Conservation (phyloP, 2,888 invertebrate genomes). For the Ophion obscuratus region DNA sequence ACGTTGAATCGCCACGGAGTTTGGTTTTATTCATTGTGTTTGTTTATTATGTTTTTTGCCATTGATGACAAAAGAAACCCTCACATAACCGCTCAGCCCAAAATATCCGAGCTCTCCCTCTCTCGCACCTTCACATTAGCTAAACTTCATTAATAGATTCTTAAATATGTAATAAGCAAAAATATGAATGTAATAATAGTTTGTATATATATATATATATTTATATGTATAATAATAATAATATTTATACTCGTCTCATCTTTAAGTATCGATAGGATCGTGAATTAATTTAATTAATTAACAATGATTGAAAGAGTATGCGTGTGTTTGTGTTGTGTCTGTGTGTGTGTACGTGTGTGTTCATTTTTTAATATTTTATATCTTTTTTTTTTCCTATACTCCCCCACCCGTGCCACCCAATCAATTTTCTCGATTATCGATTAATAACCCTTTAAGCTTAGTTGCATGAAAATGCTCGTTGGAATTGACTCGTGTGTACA, state of each 20-base stretch:
- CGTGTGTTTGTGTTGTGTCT: background rate
- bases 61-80: slow-evolving; percentile 64
- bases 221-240: background rate
- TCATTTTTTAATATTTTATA: slow-evolving; percentile 56
- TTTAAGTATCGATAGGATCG: slow-evolving; percentile 81
- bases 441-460: slow-evolving; percentile 82
- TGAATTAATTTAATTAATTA: slow-evolving; percentile 79
- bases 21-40: slow-evolving; percentile 17
- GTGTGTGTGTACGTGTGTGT: slow-evolving; percentile 47
- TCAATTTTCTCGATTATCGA: slow-evolving; percentile 68
- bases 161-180: slow-evolving; percentile 83
- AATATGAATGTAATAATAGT: slow-evolving; percentile 83
- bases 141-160: slow-evolving; percentile 79
- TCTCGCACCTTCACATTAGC: slow-evolving; percentile 72
- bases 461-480: slow-evolving; percentile 84
- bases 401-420: background rate
- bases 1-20: slow-evolving; percentile 67
- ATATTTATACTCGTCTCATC: slow-evolving; percentile 74
- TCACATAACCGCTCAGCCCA: slow-evolving; percentile 62
- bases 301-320: slow-evolving; percentile 82
- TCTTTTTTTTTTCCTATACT: slow-evolving; percentile 59
- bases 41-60: slow-evolving; percentile 48
- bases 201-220: slow-evolving; percentile 70
- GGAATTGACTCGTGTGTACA: slow-evolving; percentile 84
- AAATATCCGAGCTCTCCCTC: slow-evolving; percentile 66